Evolutionary conservation across 2,888 invertebrate genomes (phyloP), one percentile per base, ranked within the genome.

Genomic region (Ennomos fuscantarius): DNA sequence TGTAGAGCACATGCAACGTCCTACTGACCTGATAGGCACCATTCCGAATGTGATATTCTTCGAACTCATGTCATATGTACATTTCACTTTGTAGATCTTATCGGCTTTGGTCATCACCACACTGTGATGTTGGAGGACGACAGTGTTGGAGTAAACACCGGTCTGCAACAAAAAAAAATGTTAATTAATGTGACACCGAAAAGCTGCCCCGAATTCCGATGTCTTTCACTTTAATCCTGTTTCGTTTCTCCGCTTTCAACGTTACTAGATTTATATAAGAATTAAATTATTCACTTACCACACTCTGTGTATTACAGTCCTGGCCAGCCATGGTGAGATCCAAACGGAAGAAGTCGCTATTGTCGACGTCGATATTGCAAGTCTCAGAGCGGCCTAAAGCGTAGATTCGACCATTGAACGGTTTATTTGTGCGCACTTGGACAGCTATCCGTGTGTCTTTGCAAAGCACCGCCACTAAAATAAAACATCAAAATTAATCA

Each of bases 91-190:
- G 94, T 98, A 98, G 82, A 98, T 98, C 86, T 98, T 98, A 84
- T 98, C 98, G 3, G 98, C 98, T 86, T 98, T 98, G 54, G 98
- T 98, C 97, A 98, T 98, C 35, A 98, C 98, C 31, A 98, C 97
- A 82, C 97, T 98, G 89, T 98, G 98, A 80, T 98, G 98, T 86
- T 98, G 98, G 15, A 98, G 94, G 8, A 98, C 98, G 24, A 98
- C 97, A 0, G 98, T 98, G 86, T 98, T 98, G 48, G 97, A 97
- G 87, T 98, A 98, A 42, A 98, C 96, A 51, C 98, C 98, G 68
- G 95, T 96, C 98, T 98, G 91, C 68, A 93, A 93, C 79, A 55
- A 66, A 15, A 44, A 10, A 45, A 24, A 13, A 12, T 1, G 37
- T 3, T 39, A 11, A n/a, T 8, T n/a, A 8, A 49, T 52, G 39